Evolutionary conservation across 1,140 invertebrate species (phyloP).

Genomic region (Hermetia illucens): DNA sequence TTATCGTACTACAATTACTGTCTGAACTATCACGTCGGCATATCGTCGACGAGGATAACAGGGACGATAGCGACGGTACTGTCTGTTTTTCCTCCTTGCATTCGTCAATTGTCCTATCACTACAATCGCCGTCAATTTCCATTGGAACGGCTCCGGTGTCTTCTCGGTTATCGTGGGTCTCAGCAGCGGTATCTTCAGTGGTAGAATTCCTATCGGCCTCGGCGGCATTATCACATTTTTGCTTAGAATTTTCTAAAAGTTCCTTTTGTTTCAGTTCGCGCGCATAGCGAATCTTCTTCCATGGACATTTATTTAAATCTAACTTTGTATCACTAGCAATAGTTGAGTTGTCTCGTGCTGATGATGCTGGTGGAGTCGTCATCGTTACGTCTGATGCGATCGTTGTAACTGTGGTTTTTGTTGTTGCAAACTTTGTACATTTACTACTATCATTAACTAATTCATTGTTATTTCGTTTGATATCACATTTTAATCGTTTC

Average conservation of each 20-base stretch:
- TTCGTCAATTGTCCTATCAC: background rate
- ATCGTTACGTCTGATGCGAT: background rate
- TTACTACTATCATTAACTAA: background rate
- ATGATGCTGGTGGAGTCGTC: background rate
- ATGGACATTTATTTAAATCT: conserved; percentile 28
- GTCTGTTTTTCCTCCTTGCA: background rate
- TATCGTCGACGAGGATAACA: too few species aligned
- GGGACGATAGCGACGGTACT: background rate
- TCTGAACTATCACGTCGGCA: conserved; percentile 27
- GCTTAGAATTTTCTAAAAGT: too few species aligned
- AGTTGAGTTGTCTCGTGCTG: conserved; percentile 7
- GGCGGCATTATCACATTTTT: too few species aligned
- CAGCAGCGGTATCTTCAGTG: too few species aligned
- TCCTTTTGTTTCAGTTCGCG: conserved; percentile 26
- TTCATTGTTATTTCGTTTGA: background rate
- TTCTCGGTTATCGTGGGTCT: too few species aligned
- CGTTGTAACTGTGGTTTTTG: background rate
- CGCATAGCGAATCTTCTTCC: conserved; percentile 29
- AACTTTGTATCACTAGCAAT: conserved; percentile 21
- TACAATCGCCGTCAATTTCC: background rate
- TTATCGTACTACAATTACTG: conserved; percentile 25
- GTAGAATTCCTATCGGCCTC: too few species aligned
- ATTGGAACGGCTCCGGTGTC: too few species aligned
- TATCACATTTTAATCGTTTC: background rate
- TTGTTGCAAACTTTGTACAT: background rate